Conservation (phyloP, 2,113 vertebrate genomes). For the Anolis carolinensis region DNA sequence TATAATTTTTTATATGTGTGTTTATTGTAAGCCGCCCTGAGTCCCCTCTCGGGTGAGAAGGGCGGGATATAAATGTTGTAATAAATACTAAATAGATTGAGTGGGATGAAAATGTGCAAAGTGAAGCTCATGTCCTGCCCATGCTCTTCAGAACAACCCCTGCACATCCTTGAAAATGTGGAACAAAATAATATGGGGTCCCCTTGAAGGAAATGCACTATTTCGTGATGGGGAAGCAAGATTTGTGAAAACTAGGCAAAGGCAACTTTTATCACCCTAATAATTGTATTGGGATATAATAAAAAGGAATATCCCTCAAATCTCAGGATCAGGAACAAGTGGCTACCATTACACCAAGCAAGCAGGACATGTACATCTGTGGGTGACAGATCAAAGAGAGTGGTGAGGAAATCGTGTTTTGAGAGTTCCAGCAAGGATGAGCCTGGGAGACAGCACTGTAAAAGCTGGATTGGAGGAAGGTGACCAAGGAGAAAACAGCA, state of each 20-base stretch:
- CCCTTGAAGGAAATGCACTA: background rate
- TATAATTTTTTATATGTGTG: no score
- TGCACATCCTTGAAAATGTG: background rate
- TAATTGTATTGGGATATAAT: background rate
- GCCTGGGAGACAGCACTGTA: background rate
- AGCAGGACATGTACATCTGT: slow-evolving; percentile 29
- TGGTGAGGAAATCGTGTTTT: slow-evolving; percentile 34
- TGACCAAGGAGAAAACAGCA: slow-evolving; percentile 38
- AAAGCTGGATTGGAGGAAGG: background rate
- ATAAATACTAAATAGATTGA: background rate
- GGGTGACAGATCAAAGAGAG: slow-evolving; percentile 39
- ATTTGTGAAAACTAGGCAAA: background rate
- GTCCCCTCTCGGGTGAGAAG: no score
- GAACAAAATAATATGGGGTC: background rate
- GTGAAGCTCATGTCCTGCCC: background rate
- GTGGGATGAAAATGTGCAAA: background rate
- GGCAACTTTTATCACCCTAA: background rate
- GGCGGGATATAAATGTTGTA: background rate
- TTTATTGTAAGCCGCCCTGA: no score
- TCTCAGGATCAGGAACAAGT: background rate
- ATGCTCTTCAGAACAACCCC: background rate
- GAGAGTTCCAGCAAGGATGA: slow-evolving; percentile 13
- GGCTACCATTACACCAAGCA: no score
- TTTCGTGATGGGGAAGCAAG: background rate
- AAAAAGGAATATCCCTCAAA: background rate